Percentiles rank a stretch among this genome's conserved stretches.
Evolutionary conservation across 2,797 vertebrate genomes (phyloP).

Genomic region (Anabacerthia variegaticeps): DNA sequence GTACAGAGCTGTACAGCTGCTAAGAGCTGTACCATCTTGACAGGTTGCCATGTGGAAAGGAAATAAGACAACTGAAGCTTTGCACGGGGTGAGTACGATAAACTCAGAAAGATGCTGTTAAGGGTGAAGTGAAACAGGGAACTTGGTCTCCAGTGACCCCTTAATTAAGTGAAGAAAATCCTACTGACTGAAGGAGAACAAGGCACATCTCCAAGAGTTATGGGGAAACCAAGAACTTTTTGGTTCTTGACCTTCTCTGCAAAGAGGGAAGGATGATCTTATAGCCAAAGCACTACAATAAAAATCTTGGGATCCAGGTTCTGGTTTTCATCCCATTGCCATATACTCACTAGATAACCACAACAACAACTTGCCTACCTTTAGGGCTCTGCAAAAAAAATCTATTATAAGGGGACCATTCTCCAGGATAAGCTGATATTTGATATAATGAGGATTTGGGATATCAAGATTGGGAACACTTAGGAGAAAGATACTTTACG

Average conservation of each 20-base stretch:
- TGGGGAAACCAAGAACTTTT: background rate
- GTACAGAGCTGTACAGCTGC: accelerated
- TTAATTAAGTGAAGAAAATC: background rate
- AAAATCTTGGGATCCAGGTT: background rate
- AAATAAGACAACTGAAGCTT: background rate
- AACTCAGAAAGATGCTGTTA: background rate
- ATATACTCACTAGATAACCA: background rate
- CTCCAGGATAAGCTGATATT: background rate
- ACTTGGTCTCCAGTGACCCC: background rate
- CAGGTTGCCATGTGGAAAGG: background rate
- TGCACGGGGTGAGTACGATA: background rate
- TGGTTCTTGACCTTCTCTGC: background rate
- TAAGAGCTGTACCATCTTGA: background rate
- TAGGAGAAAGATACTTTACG: background rate
- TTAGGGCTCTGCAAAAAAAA: background rate
- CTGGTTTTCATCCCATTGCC: background rate
- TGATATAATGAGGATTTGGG: background rate
- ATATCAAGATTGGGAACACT: background rate
- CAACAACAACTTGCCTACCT: background rate
- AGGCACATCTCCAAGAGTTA: background rate
- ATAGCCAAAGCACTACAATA: background rate
- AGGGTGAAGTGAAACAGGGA: background rate
- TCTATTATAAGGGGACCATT: background rate
- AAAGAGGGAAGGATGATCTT: background rate
- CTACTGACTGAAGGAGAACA: background rate